phyloP scores from a whole-genome alignment of 2,113 vertebrate species.

The Arizona elegans region DNA sequence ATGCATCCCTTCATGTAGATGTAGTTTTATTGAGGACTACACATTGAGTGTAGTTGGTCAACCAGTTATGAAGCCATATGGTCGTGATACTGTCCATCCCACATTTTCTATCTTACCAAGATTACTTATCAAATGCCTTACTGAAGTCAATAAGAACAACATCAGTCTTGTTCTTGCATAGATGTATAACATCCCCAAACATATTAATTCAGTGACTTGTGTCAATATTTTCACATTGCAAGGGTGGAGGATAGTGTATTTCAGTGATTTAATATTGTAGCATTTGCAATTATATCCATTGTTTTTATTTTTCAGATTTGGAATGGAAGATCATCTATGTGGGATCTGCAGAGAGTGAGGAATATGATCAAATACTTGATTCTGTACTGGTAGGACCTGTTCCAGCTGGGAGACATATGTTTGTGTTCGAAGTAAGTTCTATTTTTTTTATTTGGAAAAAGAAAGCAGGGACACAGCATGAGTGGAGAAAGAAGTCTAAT shows the following conservation, averaged over 20 bases:
- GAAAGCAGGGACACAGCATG: background rate
- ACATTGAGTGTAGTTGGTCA: too few species aligned
- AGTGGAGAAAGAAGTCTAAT: background rate
- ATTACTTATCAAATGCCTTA: background rate
- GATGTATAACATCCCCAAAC: background rate
- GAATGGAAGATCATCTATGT: conserved; percentile 96
- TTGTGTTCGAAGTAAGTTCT: conserved; percentile 84
- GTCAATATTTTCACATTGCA: background rate
- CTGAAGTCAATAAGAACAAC: background rate
- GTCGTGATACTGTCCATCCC: too few species aligned
- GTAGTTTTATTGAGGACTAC: too few species aligned
- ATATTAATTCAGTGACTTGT: background rate
- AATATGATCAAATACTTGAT: conserved; percentile 88
- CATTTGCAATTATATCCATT: background rate
- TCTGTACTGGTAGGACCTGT: conserved; percentile 89
- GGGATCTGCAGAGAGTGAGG: conserved; percentile 90
- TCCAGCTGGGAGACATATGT: conserved; percentile 90
- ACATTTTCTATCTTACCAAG: too few species aligned
- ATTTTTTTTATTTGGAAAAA: background rate
- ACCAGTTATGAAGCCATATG: too few species aligned
- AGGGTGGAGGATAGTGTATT: background rate
- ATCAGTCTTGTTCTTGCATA: background rate
- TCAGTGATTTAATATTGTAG: background rate
- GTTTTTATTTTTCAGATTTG: conserved; percentile 71
- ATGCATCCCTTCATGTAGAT: too few species aligned